Conservation (phyloP, 2,888 invertebrate species). For the Dasysyrphus albostriatus region DNA sequence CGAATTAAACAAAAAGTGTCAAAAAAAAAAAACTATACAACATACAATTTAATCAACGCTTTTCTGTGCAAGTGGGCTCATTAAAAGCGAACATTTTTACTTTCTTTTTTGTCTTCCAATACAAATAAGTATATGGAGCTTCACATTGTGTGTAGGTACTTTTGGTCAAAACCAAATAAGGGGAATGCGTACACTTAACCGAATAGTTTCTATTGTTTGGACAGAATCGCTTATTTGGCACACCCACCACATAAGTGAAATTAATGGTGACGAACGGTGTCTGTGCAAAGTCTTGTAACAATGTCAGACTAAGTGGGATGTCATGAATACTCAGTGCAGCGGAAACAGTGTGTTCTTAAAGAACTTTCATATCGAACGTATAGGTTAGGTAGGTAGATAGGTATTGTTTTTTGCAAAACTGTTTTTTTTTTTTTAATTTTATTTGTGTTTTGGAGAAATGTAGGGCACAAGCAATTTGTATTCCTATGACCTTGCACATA, state of each 20-base stretch:
- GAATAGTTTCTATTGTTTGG: constrained; percentile 51
- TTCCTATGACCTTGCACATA: constrained; percentile 38
- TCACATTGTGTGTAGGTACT: not conserved
- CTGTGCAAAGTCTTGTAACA: constrained; percentile 47
- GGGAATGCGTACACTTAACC: constrained; percentile 69
- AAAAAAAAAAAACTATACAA: not conserved
- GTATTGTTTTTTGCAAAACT: constrained; percentile 3
- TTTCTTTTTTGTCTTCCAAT: constrained; percentile 63
- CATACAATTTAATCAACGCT: not conserved
- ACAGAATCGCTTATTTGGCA: constrained; percentile 53
- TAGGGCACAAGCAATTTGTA: constrained; percentile 59
- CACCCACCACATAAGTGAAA: constrained; percentile 69
- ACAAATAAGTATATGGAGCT: not conserved
- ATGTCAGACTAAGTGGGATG: constrained; percentile 73
- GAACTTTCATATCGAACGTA: constrained; percentile 68
- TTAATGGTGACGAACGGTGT: constrained; percentile 43
- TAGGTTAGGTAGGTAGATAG: not conserved
- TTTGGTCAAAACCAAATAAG: constrained; percentile 35
- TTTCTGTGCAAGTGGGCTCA: constrained; percentile 20
- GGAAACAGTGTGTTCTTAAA: constrained; percentile 56
- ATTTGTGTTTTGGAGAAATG: constrained; percentile 24
- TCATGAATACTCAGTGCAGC: constrained; percentile 70
- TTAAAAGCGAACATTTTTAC: constrained; percentile 13
- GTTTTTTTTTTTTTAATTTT: constrained; percentile 3
- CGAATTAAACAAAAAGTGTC: constrained; percentile 21